A percentile compares a stretch with the other conserved stretches of the same genome.
phyloP scores from a whole-genome alignment of 2,113 vertebrate genomes.

The Delphinapterus leucas region DNA sequence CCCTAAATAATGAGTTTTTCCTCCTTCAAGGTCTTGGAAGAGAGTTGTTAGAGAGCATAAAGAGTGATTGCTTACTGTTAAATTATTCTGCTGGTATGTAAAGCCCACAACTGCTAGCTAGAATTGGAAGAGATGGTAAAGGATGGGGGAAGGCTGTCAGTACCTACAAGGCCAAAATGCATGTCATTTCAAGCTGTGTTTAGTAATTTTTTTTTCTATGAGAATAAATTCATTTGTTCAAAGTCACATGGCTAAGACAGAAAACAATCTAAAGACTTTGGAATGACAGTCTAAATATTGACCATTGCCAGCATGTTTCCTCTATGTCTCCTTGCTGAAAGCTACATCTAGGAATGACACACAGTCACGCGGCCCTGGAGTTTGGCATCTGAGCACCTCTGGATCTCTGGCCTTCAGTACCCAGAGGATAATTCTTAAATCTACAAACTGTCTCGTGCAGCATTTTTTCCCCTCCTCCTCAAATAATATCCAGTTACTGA shows the following conservation, averaged over 20 bases:
- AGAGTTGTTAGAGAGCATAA: background rate
- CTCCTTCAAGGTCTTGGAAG: background rate
- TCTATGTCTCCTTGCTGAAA: slow-evolving; percentile 32
- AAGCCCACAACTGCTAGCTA: background rate
- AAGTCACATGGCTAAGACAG: slow-evolving; percentile 30
- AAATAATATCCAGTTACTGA: slow-evolving; percentile 85
- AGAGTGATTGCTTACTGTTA: background rate
- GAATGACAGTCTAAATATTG: slow-evolving; percentile 58
- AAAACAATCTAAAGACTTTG: slow-evolving; percentile 45
- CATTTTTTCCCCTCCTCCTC: slow-evolving; percentile 55
- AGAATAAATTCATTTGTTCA: slow-evolving; percentile 51
- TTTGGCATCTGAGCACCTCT: slow-evolving; percentile 67
- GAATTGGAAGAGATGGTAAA: background rate
- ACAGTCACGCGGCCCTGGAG: slow-evolving; percentile 60
- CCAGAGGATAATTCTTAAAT: slow-evolving; percentile 82
- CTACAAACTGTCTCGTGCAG: slow-evolving; percentile 80
- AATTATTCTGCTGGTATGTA: background rate
- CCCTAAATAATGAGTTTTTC: background rate
- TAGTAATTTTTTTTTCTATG: background rate
- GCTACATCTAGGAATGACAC: slow-evolving; percentile 65
- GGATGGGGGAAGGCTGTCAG: background rate
- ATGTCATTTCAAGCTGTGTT: slow-evolving; percentile 1
- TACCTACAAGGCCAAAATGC: background rate
- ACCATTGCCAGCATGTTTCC: slow-evolving; percentile 35
- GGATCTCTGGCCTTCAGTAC: slow-evolving; percentile 68